Conservation (phyloP, 2,113 vertebrate species). For the Chitala chitala region DNA sequence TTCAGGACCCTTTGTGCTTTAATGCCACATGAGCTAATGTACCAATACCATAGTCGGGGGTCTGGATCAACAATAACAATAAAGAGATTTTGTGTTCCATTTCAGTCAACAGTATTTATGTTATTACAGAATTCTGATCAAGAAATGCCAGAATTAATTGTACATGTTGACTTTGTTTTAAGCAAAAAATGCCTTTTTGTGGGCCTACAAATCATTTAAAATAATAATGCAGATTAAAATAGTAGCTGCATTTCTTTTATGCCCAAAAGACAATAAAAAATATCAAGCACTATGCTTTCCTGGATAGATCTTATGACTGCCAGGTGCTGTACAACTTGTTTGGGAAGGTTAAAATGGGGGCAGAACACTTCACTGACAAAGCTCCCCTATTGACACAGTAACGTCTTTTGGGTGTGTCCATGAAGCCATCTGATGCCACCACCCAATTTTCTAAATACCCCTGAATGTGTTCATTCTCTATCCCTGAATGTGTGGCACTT, state of each 20-base stretch:
- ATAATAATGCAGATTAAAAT: too few relatives aligned
- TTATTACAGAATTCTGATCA: too few relatives aligned
- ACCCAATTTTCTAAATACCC: background rate
- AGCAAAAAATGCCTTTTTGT: too few relatives aligned
- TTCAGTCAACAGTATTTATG: too few relatives aligned
- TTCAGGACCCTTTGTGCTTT: too few relatives aligned
- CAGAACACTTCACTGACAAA: background rate
- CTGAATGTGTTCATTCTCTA: background rate
- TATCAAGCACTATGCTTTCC: background rate
- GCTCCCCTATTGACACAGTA: slow-evolving; percentile 11
- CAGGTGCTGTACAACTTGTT: slow-evolving; percentile 3
- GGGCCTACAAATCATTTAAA: too few relatives aligned
- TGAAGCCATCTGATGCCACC: background rate
- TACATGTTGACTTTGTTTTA: too few relatives aligned
- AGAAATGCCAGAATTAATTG: too few relatives aligned
- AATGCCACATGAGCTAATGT: too few relatives aligned
- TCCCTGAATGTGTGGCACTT: background rate
- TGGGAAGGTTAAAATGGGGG: background rate
- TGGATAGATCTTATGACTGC: background rate
- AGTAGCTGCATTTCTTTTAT: background rate
- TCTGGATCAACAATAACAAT: too few relatives aligned
- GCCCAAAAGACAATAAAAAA: background rate
- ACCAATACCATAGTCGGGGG: too few relatives aligned
- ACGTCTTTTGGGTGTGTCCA: slow-evolving; percentile 17
- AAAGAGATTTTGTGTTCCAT: too few relatives aligned